These are phyloP conservation scores for Blastobasis lacticolella DNA, from an alignment of 2,888 invertebrate species.

Conservation along the genomic window DNA sequence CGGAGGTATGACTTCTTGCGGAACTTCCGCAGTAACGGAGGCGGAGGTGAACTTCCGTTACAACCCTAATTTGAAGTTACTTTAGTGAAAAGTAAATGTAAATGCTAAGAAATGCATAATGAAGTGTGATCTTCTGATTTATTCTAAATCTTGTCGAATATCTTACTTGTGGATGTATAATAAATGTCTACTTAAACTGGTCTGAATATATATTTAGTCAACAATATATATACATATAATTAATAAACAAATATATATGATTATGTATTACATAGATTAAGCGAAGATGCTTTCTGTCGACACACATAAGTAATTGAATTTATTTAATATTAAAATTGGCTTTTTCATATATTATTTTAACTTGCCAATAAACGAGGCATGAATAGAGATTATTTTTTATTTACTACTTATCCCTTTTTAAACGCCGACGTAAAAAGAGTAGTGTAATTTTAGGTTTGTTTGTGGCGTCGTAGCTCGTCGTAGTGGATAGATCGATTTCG, in stretches of 20 bases:
- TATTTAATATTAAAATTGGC: constrained; percentile 32
- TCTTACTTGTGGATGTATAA: not conserved
- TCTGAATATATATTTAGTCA: constrained; percentile 42
- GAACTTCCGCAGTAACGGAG: too few species aligned
- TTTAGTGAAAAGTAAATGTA: too few species aligned
- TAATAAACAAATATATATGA: constrained; percentile 8
- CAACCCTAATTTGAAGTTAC: too few species aligned
- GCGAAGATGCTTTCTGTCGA: constrained; percentile 53
- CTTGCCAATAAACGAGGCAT: constrained; percentile 50
- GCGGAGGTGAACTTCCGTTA: too few species aligned
- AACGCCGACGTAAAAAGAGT: too few species aligned
- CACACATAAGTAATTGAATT: constrained; percentile 27
- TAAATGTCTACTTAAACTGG: constrained; percentile 30
- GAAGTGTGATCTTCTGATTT: too few species aligned
- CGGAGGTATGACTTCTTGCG: too few species aligned
- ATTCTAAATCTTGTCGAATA: too few species aligned
- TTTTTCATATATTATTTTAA: constrained; percentile 20
- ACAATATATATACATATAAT: constrained; percentile 38
- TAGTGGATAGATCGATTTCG: too few species aligned
- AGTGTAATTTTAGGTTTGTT: too few species aligned
- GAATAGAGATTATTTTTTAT: constrained; percentile 28
- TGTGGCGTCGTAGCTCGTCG: too few species aligned
- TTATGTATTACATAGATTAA: constrained; percentile 50
- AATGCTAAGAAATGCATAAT: too few species aligned
- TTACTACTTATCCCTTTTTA: constrained; percentile 1